Percentiles rank a stretch among this genome's conserved stretches.
These are phyloP conservation scores for Drosophila triauraria DNA, from an alignment of 1,140 invertebrate genomes.

Conservation along the genomic window DNA sequence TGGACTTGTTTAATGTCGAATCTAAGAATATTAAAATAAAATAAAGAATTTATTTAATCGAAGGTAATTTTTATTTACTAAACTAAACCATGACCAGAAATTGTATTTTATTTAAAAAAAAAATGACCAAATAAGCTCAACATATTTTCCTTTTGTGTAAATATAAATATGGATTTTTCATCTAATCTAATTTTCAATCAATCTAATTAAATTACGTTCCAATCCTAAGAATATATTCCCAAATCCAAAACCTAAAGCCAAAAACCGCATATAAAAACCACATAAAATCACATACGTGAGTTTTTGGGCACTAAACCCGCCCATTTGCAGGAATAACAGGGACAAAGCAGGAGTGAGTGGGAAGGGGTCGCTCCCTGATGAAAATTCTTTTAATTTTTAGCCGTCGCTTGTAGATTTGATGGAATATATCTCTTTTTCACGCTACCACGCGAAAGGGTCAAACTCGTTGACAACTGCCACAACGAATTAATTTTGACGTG, in stretches of 20 bases:
- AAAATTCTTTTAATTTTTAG: conserved; percentile 55
- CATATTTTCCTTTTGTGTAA: background rate
- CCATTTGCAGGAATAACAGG: conserved; percentile 7
- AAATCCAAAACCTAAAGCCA: conserved; percentile 9
- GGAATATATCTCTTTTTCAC: conserved; percentile 58
- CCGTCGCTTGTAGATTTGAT: conserved; percentile 45
- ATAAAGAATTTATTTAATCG: too few relatives aligned
- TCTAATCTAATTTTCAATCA: too few relatives aligned
- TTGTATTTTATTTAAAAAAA: too few relatives aligned
- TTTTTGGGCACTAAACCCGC: conserved; percentile 35
- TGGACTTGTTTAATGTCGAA: too few relatives aligned
- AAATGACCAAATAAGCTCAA: background rate
- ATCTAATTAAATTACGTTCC: conserved; percentile 40
- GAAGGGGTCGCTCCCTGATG: background rate
- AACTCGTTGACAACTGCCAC: conserved; percentile 59
- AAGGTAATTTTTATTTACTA: too few relatives aligned
- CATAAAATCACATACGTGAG: conserved; percentile 59
- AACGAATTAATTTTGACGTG: background rate
- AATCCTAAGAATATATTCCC: conserved; percentile 24
- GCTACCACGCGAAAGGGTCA: background rate
- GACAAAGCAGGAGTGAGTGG: background rate
- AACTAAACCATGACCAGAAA: too few relatives aligned
- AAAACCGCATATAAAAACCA: conserved; percentile 35
- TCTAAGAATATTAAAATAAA: too few relatives aligned
- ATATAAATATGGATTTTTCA: too few relatives aligned